Evolutionary conservation across 2,888 invertebrate genomes (phyloP), one percentile per base, ranked within the genome.

Genomic region (Heteropelma amictum): DNA sequence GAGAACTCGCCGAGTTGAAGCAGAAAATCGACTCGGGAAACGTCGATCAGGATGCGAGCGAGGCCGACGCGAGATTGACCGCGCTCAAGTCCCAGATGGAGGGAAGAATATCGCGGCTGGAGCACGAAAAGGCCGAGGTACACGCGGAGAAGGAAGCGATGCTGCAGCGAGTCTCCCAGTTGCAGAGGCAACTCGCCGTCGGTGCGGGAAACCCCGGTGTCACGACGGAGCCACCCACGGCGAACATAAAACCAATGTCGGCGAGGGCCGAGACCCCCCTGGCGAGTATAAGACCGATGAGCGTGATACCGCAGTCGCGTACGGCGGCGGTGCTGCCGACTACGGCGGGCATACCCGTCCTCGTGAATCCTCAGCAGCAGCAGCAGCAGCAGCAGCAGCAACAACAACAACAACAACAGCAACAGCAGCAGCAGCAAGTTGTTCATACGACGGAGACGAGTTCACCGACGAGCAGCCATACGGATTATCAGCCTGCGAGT

Each of bases 221-320:
- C 1, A 89, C 90, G 1, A 90, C 90, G 0, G 93, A 93, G 79
- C 92, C 93, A 26, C 93, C 95, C 0, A 98, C 97, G 0, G 98
- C 98, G 3, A 98, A 98, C 86, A 98, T 98, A 45, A 96, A 97
- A 88, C 98, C 98, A 0, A 96, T 98, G 94, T 95, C 97, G 2
- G 96, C 96, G 82, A 91, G 94, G 1, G 93, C 94, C 3, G 95
- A 96, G 86, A 96, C 97, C 0, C 97, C 95, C 0, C 91, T 97
- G 76, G 98, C 98, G 17, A 97, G 97, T 82, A 98, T 98, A 83
- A 92, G 97, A 33, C 98, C 98, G 0, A 97, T 98, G 92, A 94
- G 95, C 1, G 88, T 89, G 2, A 93, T 94, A 61, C 93, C 93
- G 58, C 91, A 92, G 77, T 91, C 93, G 35, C 90, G 94, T 65